Base-by-base conservation (phyloP, 1,140 invertebrate species). In the Drosophila bocki region DNA sequence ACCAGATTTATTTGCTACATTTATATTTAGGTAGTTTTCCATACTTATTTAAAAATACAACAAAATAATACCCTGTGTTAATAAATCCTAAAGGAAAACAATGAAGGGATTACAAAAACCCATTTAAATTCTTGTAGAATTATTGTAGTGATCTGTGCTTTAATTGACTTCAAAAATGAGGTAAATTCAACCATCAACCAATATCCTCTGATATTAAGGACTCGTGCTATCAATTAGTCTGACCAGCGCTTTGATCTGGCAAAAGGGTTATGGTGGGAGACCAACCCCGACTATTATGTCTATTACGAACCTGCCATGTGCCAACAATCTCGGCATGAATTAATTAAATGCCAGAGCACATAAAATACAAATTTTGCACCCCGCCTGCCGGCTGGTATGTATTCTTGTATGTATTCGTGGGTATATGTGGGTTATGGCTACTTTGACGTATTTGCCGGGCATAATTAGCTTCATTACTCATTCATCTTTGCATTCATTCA, bases 391-490 rank as follows among this genome's bases (percentile, higher is more conserved):
- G 9, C n/a, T 12, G 37, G 8, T 50, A 26, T 32, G 39, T 37
- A 35, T 48, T 32, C 19, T 11, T 50, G 33, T 76, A 42, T 33
- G 41, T 41, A 17, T 33, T 51, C 32, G n/a, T 33, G 44, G 47
- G 33, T 71, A 32, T 59, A 22, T 62, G 12, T 57, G 26, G 61
- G 41, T 58, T 48, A 65, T 41, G 71, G 59, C 58, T 70, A 65
- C 69, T 75, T 68, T 79, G 54, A 88, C 48, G 72, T 58, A 76
- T 70, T 91, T 63, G 65, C 53, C 56, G 56, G 57, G n/a, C 62
- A 64, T 85, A 85, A 91, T 90, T 91, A 76, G 64, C 47, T 67
- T 78, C 69, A 81, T 86, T 75, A 90, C 51, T 83, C 90, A 86
- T 79, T 81, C 81, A 87, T 75, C 61, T 67, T 77, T 75, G 57